Conservation (phyloP, 53 echinoderm and acorn worm species). For the Zoroaster sp. region DNA sequence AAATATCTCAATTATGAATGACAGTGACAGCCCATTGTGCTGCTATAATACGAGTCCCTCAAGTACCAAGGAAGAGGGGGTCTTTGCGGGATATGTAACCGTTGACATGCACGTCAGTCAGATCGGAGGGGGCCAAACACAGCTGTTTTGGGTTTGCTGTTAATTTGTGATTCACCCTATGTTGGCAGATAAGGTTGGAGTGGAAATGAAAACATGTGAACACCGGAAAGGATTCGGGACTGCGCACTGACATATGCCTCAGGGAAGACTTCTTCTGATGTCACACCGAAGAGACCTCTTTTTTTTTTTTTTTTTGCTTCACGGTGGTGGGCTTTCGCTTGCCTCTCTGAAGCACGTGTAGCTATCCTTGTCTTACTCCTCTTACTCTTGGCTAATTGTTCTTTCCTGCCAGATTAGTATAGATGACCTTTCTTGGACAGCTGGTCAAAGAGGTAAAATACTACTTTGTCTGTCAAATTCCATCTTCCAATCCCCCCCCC, state of each 20-base stretch:
- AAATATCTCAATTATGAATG: background rate
- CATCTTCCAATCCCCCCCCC: no score
- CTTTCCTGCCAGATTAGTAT: no score
- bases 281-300: background rate
- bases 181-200: constrained; percentile 56
- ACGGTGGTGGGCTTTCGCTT: no score
- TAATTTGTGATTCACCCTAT: constrained; percentile 59
- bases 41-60: background rate
- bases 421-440: no score
- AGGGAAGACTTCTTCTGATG: constrained; percentile 3
- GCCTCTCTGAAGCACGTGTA: no score
- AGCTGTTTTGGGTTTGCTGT: constrained; percentile 45
- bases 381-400: no score
- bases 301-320: background rate
- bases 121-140: constrained; percentile 36
- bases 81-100: background rate
- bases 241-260: constrained; percentile 20
- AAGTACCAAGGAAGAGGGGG: background rate
- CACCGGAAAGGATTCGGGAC: constrained; percentile 53
- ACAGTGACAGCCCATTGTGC: background rate
- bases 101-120: background rate
- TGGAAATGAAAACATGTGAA: constrained; percentile 61
- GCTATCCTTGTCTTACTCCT: no score
- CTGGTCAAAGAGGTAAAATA: no score
- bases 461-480: no score